phyloP scores from a whole-genome alignment of 2,797 vertebrate genomes.

The Sphaeramia orbicularis region DNA sequence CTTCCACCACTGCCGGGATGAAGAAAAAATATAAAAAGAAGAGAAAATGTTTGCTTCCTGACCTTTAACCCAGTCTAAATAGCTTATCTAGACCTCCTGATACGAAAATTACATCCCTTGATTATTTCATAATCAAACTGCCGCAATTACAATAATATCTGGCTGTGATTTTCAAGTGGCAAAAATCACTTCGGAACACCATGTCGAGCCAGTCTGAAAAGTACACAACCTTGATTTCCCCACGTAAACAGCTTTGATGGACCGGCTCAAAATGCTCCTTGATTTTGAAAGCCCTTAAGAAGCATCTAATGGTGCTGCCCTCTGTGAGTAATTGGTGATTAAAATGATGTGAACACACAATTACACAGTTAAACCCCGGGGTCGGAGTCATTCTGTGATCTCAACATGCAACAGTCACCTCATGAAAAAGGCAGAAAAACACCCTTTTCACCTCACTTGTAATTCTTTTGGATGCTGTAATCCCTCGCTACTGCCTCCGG shows the following conservation, averaged over 20 bases:
- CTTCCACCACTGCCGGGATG: too few species aligned
- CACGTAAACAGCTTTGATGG: not conserved
- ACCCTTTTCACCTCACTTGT: not conserved
- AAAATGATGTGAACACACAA: slow-evolving; percentile 32
- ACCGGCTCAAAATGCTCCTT: not conserved
- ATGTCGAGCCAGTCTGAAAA: not conserved
- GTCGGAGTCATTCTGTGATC: slow-evolving; percentile 19
- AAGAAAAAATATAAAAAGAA: not conserved
- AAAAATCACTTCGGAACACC: not conserved
- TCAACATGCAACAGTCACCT: slow-evolving; percentile 3
- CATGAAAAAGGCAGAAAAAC: slow-evolving; percentile 9
- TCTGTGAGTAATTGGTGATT: slow-evolving; percentile 41
- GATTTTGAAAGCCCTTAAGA: slow-evolving; percentile 9
- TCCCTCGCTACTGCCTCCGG: not conserved
- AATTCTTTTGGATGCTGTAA: not conserved
- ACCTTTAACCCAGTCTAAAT: not conserved
- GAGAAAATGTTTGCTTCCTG: slow-evolving; percentile 1
- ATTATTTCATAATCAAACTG: slow-evolving; percentile 34
- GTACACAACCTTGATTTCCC: not conserved
- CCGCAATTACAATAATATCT: slow-evolving; percentile 14
- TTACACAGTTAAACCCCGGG: slow-evolving; percentile 17
- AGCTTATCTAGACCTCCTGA: not conserved
- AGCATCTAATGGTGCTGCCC: not conserved
- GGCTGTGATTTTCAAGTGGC: slow-evolving; percentile 25
- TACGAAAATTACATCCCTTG: not conserved